Conservation (phyloP, 2,888 invertebrate species). For the Drosophila helvetica region DNA sequence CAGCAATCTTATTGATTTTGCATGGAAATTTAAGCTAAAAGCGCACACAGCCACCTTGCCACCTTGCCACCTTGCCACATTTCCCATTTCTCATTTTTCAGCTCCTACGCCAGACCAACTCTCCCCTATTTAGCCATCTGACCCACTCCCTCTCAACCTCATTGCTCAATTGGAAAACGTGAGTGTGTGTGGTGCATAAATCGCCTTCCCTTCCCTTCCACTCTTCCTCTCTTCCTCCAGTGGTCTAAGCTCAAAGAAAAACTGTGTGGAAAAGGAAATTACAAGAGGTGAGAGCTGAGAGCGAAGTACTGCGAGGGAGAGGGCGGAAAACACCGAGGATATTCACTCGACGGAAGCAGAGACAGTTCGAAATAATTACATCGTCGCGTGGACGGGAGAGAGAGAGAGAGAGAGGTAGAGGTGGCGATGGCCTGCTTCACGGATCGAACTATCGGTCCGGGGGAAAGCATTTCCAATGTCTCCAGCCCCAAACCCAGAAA, state of each 20-base stretch:
- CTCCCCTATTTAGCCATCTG: slow-evolving; percentile 3
- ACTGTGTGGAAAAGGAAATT: slow-evolving; percentile 50
- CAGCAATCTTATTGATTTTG: slow-evolving; percentile 74
- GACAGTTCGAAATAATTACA: slow-evolving; percentile 77
- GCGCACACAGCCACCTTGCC: slow-evolving; percentile 8
- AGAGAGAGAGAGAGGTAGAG: not conserved
- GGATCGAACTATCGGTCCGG: slow-evolving; percentile 51
- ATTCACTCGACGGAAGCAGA: slow-evolving; percentile 63
- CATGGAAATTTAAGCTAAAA: slow-evolving; percentile 61
- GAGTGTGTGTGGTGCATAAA: slow-evolving; percentile 23
- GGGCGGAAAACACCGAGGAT: slow-evolving; percentile 33
- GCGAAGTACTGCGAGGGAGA: not conserved
- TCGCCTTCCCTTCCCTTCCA: no score
- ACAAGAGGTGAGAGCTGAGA: slow-evolving; percentile 23
- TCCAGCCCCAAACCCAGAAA: slow-evolving; percentile 8
- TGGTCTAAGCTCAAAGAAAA: slow-evolving; percentile 60
- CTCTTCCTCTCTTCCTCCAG: slow-evolving; percentile 25
- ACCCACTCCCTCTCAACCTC: slow-evolving; percentile 45
- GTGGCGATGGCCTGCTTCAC: slow-evolving; percentile 25
- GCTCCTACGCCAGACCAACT: not conserved
- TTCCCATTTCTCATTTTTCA: not conserved
- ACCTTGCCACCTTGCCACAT: not conserved
- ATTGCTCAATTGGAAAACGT: slow-evolving; percentile 73
- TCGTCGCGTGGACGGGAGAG: not conserved
- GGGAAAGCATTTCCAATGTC: slow-evolving; percentile 12